Base-by-base conservation (phyloP, 2,797 vertebrate genomes). In the Borostomias antarcticus region DNA sequence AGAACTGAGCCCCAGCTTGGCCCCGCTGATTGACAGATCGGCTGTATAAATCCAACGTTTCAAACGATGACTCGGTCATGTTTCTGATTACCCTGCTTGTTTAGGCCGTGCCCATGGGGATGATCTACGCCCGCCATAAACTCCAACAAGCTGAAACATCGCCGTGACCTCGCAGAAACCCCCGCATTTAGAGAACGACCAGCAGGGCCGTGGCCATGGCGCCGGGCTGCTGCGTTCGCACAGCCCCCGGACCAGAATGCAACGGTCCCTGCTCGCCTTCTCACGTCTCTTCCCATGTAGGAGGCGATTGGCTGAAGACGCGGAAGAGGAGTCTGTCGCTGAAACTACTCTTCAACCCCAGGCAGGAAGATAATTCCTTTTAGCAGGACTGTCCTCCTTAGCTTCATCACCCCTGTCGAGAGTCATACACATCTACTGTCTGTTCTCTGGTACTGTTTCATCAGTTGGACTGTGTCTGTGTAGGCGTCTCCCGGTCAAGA, bases 31-130 rank as follows among this genome's bases (percentile, higher is more conserved):
- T n/a, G n/a, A n/a, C n/a, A n/a, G n/a, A n/a, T n/a, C n/a, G 61
- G 65, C 62, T 25, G 67, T 84, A 70, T n/a, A 75, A 83, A 72
- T 70, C 70, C 4, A 53, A 68, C 68, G 79, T 82, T 81, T 77
- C 75, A 66, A 68, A 80, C 81, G 66, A 82, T 75, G 62, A 73
- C 68, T 82, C 75, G 65, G 83, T 85, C 57, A 15, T 84, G 81
- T 82, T 89, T 84, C 69, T 69, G 84, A 86, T 85, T 82, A 88
- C 59, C 40, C 56, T 50, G 63, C 74, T 77, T 62, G 53, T 86
- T 73, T 82, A 51, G 62, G 33, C 26, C 62, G 59, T 72, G 64
- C 72, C 74, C 67, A 23, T 68, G 11, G 21, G 76, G 68, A 66
- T 76, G 65, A 87, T 76, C 76, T 62, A 79, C 52, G 80, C 37